These are phyloP conservation scores for Mormyrops boulengeri DNA, from an alignment of 2,797 vertebrate genomes.

Conservation along the genomic window DNA sequence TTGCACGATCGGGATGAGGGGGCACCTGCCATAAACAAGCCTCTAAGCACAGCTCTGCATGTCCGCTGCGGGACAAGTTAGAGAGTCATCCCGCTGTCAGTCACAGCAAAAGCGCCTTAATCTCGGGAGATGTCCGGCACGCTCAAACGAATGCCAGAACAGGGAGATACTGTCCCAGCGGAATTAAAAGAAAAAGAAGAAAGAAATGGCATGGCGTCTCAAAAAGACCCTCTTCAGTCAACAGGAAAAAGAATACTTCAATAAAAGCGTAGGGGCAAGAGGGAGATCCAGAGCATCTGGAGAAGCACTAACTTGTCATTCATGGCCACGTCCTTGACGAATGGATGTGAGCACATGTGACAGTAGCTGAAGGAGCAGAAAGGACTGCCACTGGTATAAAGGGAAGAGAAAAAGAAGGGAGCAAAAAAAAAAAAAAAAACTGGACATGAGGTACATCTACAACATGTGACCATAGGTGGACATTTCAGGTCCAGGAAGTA, in stretches of 20 bases:
- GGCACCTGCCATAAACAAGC: not conserved
- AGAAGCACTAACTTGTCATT: not conserved
- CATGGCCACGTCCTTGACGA: not conserved
- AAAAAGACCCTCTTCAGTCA: not conserved
- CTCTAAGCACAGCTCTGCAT: not conserved
- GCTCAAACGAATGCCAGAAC: not conserved
- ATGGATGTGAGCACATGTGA: not conserved
- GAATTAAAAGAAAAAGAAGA: not conserved
- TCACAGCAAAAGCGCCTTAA: not conserved
- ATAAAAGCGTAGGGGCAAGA: not conserved
- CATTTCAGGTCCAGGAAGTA: not conserved
- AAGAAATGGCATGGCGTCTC: not conserved
- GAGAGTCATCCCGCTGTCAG: not conserved
- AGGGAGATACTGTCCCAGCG: not conserved
- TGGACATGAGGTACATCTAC: not conserved
- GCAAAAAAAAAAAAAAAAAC: too few relatives aligned
- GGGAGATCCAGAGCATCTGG: not conserved
- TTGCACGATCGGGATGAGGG: not conserved
- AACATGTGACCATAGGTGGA: not conserved
- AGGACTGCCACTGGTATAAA: not conserved
- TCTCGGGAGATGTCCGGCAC: not conserved
- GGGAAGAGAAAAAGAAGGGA: too few relatives aligned
- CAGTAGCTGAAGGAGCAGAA: not conserved
- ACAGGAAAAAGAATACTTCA: not conserved
- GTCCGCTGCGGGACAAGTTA: not conserved